A percentile compares a stretch with the other conserved stretches of the same genome.
Evolutionary conservation across 2,888 invertebrate genomes (phyloP).

Genomic region (Sphaerophoria taeniata): DNA sequence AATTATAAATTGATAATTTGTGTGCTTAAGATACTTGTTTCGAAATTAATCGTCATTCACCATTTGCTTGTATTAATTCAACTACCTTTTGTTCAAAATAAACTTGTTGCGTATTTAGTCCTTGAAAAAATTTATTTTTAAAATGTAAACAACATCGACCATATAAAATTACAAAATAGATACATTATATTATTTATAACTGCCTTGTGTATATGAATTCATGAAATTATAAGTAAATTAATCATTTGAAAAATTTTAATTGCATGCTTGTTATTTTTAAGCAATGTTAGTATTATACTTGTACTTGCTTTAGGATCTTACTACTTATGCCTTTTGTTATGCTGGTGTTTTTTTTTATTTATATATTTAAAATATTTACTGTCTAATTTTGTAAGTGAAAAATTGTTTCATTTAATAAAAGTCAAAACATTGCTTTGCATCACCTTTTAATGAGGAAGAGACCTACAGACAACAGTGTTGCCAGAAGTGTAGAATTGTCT

Average conservation of each 20-base stretch:
- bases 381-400: not conserved
- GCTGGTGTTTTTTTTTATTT: not conserved
- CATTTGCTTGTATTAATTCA: no score
- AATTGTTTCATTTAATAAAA: not conserved
- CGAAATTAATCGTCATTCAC: no score
- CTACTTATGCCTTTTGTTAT: not conserved
- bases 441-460: no score
- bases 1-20: no score
- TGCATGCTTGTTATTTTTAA: slow-evolving; percentile 6
- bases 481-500: no score
- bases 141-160: slow-evolving; percentile 26
- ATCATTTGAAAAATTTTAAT: not conserved
- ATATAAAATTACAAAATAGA: not conserved
- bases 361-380: not conserved
- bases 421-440: no score
- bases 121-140: not conserved
- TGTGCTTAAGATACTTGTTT: no score
- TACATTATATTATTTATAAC: not conserved
- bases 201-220: slow-evolving; percentile 16
- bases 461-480: no score
- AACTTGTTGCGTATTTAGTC: not conserved
- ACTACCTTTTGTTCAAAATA: no score
- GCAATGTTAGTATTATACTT: not conserved
- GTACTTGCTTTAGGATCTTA: not conserved
- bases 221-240: not conserved